A percentile compares a stretch with the other conserved stretches of the same genome.
Evolutionary conservation across 1,140 invertebrate genomes (phyloP).

Genomic region (Vollenhovia emeryi): DNA sequence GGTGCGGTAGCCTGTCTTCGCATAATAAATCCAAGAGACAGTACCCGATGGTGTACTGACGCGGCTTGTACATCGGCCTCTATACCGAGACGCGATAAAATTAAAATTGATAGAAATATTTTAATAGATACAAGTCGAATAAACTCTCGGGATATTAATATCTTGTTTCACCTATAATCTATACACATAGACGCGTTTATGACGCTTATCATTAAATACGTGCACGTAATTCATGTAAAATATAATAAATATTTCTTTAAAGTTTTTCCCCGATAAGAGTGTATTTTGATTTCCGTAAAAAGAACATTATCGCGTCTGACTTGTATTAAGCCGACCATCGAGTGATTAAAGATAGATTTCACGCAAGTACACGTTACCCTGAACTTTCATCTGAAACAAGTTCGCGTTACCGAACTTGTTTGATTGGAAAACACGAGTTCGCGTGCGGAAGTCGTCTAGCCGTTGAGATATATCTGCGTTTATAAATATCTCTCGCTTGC

Average conservation of each 20-base stretch:
- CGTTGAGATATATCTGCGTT: background rate
- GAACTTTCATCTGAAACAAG: slow-evolving; percentile 30
- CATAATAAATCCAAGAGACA: slow-evolving; percentile 47
- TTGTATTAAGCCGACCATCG: background rate
- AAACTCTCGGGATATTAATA: background rate
- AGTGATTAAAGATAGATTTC: background rate
- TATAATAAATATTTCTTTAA: background rate
- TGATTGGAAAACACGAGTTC: background rate
- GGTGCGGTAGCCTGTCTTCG: slow-evolving; percentile 42
- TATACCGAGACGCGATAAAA: background rate
- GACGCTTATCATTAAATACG: background rate
- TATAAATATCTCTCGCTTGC: background rate
- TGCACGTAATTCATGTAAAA: background rate
- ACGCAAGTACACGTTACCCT: background rate
- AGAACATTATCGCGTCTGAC: background rate
- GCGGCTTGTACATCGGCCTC: background rate
- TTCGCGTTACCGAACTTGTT: slow-evolving; percentile 10
- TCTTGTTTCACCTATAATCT: background rate
- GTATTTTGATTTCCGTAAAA: background rate
- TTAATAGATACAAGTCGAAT: background rate
- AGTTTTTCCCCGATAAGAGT: background rate
- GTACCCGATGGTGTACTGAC: background rate
- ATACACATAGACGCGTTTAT: background rate
- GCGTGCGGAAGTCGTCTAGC: background rate
- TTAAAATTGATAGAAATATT: background rate